Percentiles rank a stretch among this genome's conserved stretches.
These are phyloP conservation scores for Fukomys damarensis DNA, from an alignment of 2,113 vertebrate genomes.

Conservation along the genomic window DNA sequence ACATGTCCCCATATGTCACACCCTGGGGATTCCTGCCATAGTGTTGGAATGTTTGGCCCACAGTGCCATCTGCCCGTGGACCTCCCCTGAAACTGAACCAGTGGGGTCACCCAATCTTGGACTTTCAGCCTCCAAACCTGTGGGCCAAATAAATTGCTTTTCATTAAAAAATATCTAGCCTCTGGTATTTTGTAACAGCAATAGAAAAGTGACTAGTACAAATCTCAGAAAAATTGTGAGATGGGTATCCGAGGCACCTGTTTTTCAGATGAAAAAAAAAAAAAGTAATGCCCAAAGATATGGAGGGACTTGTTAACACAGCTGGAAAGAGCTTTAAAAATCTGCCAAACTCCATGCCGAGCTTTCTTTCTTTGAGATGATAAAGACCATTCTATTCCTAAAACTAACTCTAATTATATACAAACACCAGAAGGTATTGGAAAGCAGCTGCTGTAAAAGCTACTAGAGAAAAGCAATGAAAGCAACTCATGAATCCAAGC, in stretches of 20 bases:
- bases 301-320: not conserved
- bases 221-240: not conserved
- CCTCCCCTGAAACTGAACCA: not conserved
- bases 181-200: not conserved
- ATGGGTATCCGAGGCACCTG: not conserved
- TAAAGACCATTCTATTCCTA: not conserved
- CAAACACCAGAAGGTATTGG: slow-evolving; percentile 56
- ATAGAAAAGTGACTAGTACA: not conserved
- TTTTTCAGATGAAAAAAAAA: not conserved
- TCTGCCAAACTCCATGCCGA: not conserved
- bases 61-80: not conserved
- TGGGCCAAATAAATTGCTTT: not conserved
- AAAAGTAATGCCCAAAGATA: not conserved
- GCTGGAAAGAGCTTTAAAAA: not conserved
- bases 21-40: not conserved
- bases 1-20: not conserved
- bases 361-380: not conserved
- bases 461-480: slow-evolving; percentile 12
- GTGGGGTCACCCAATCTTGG: not conserved
- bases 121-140: not conserved
- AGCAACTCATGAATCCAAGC: slow-evolving; percentile 39
- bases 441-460: slow-evolving; percentile 46
- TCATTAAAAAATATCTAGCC: not conserved
- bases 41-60: not conserved
- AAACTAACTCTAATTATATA: not conserved